Conservation (phyloP, 2,797 vertebrate genomes). For the Anableps anableps region DNA sequence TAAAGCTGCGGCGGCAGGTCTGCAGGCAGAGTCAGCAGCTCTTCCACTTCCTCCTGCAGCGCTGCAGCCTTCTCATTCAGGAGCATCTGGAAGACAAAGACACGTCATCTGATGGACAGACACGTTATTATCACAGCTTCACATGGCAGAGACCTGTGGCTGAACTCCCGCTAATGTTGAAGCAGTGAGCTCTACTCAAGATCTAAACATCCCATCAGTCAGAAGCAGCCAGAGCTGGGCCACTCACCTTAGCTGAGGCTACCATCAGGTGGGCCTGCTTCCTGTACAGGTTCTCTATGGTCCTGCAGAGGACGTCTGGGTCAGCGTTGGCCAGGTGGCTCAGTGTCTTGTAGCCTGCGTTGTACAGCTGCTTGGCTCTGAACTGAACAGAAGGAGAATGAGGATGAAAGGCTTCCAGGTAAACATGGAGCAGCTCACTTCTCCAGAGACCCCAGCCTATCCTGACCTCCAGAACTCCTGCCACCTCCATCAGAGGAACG, state of each 20-base stretch:
- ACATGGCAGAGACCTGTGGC: not conserved
- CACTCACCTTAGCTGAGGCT: slow-evolving; percentile 90
- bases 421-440: not conserved
- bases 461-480: slow-evolving; percentile 91
- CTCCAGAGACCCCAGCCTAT: not conserved
- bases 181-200: not conserved
- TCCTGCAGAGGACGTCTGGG: slow-evolving; percentile 81
- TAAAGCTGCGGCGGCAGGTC: slow-evolving; percentile 72
- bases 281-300: slow-evolving; percentile 85
- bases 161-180: not conserved
- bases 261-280: slow-evolving; percentile 89
- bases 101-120: slow-evolving; percentile 15
- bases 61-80: slow-evolving; percentile 92
- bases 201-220: not conserved
- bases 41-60: slow-evolving; percentile 91
- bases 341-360: slow-evolving; percentile 89
- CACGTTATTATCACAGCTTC: not conserved
- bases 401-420: not conserved
- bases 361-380: slow-evolving; percentile 91
- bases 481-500: slow-evolving; percentile 95
- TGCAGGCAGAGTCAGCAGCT: slow-evolving; percentile 84
- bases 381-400: slow-evolving; percentile 70
- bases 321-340: slow-evolving; percentile 90
- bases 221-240: not conserved
- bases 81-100: slow-evolving; percentile 87